Evolutionary conservation across 1,140 invertebrate genomes (phyloP), one percentile per base, ranked within the genome.

Genomic region (Panulirus ornatus): DNA sequence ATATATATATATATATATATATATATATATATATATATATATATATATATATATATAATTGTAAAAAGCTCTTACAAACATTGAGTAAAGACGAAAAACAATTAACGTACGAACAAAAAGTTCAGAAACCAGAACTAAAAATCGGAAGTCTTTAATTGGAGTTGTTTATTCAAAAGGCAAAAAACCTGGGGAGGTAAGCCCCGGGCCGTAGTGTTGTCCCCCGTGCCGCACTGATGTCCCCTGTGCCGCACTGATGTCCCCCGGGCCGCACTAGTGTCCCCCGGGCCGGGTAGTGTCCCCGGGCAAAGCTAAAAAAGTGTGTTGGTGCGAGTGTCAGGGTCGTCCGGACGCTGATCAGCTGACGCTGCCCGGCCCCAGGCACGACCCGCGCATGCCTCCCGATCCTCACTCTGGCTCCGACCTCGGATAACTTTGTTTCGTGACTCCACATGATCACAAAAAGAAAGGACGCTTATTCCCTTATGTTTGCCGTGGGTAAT

Each of bases 21-120:
- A 71, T 71, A 71, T 71, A 71, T 71, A 71, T 71, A 71, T 71
- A 71, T 71, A 71, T 71, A 71, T 71, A 71, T 71, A 71, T 71
- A 71, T 71, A 71, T 71, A 71, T 71, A 71, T 71, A 71, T 58
- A 58, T 58, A 58, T 58, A 58, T 58, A 58, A 11, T 11, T 58
- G 22, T 58, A 58, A 11, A 58, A 11, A 58, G 11, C 11, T 58
- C 11, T 22, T 11, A 58, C 11, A 22, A 58, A 22, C 11, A 11
- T 58, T 58, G 51, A 58, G 11, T 11, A n/a, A n/a, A n/a, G n/a
- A n/a, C n/a, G n/a, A n/a, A n/a, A n/a, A n/a, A n/a, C n/a, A n/a
- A n/a, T n/a, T n/a, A n/a, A n/a, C n/a, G n/a, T n/a, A n/a, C n/a
- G n/a, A n/a, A n/a, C n/a, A n/a, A n/a, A 66, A 27, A 66, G 11